Base-by-base conservation (phyloP, 2,888 invertebrate species). In the Deilephila porcellus region DNA sequence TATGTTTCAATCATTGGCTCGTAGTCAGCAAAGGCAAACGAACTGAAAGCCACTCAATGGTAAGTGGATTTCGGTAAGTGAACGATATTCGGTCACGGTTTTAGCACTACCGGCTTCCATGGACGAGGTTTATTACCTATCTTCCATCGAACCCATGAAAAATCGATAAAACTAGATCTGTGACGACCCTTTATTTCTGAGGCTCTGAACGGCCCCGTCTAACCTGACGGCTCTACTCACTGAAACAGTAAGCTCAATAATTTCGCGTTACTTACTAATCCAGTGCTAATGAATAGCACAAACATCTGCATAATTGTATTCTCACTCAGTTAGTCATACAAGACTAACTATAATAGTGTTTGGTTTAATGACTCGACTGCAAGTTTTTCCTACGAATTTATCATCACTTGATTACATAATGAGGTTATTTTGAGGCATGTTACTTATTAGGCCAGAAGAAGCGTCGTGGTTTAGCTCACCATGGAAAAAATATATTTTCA, bases 321-420 rank as follows among this genome's bases (percentile, higher is more conserved):
- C 64, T 45, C 45, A 67, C 52, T 52, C 3, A 5, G 25, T 52
- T 67, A n/a, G n/a, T n/a, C n/a, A n/a, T n/a, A n/a, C n/a, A n/a
- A n/a, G 67, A 52, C 45, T 67, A 67, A 52, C 25, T 20, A 37
- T 20, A 64, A 45, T 45, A 20, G 17, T 29, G 20, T 20, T 29
- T 29, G 25, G 60, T 29, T 32, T 32, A 14, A 62, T 67, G 45
- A 67, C 17, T 67, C 67, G 52, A 32, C 64, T 11, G 20, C 37
- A 11, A 11, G 52, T 25, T 45, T 67, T 67, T 52, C 67, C 52
- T 25, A 67, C 52, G 25, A 67, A 52, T 52, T 45, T 67, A 67
- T 67, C 67, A 67, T 67, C 67, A 17, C 52, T 67, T 14, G 11
- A 67, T 67, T 67, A 25, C 34, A 63, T n/a, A 63, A 63, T 63